Conservation (phyloP, 2,888 invertebrate species). For the Dusona sp. region DNA sequence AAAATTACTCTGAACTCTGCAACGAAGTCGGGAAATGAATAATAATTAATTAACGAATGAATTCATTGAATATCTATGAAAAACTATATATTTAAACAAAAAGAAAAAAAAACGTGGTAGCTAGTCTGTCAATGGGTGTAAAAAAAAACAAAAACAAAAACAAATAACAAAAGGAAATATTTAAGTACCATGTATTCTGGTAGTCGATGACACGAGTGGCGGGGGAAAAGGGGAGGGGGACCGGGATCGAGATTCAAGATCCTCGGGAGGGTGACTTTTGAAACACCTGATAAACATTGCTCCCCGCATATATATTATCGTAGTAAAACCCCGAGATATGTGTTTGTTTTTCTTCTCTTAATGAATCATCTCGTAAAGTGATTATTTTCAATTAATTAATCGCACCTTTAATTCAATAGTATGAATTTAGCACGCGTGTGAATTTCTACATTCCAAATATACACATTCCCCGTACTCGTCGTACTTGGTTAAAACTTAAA, state of each 20-base stretch:
- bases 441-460: not conserved
- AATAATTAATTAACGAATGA: conserved; percentile 82
- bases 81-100: conserved; percentile 81
- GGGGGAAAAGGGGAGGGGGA: conserved; percentile 66
- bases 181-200: conserved; percentile 81
- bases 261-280: conserved; percentile 62
- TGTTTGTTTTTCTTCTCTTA: not conserved
- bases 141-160: conserved; percentile 79
- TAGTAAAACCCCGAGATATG: not conserved
- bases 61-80: conserved; percentile 83
- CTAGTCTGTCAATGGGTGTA: conserved; percentile 84
- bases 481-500: not conserved
- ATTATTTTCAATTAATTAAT: not conserved
- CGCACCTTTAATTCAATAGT: not conserved
- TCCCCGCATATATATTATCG: not conserved
- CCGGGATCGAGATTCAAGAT: conserved; percentile 63
- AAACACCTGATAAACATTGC: conserved; percentile 15
- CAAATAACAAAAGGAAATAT: conserved; percentile 74
- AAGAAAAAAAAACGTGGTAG: conserved; percentile 81
- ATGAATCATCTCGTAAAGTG: not conserved
- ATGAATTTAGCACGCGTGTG: not conserved
- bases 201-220: conserved; percentile 62
- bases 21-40: too few relatives aligned
- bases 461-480: conserved; percentile 2
- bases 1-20: too few relatives aligned